These are phyloP conservation scores for Toxotes lorentzi DNA, from an alignment of 2,797 vertebrate species.

Conservation along the genomic window DNA sequence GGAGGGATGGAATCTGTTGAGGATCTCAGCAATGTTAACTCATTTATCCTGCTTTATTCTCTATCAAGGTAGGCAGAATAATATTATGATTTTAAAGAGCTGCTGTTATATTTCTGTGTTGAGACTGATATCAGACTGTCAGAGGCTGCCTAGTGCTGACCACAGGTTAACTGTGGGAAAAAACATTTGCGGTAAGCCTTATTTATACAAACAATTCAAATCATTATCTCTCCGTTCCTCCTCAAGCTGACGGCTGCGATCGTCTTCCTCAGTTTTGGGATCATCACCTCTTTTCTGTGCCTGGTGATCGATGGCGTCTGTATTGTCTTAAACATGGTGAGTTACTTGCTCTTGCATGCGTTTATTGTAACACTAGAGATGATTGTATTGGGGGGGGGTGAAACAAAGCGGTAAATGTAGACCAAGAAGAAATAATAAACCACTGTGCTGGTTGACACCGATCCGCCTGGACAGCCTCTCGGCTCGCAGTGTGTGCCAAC, in stretches of 20 bases:
- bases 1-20: background rate
- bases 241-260: slow-evolving; percentile 80
- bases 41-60: background rate
- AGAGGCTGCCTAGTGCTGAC: background rate
- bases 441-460: background rate
- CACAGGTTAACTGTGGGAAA: background rate
- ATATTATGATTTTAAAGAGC: slow-evolving; percentile 2
- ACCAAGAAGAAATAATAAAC: background rate
- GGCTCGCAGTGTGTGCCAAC: background rate
- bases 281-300: slow-evolving; percentile 79
- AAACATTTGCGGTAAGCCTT: background rate
- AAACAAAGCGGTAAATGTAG: slow-evolving; percentile 14
- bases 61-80: slow-evolving; percentile 4
- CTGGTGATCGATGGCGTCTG: slow-evolving; percentile 79
- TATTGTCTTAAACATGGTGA: slow-evolving; percentile 80
- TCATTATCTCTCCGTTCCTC: slow-evolving; percentile 21
- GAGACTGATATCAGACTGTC: background rate
- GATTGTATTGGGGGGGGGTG: background rate
- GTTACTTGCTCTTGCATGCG: slow-evolving; percentile 36
- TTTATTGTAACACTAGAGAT: background rate
- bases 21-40: background rate
- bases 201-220: background rate
- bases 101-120: background rate
- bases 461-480: slow-evolving; percentile 14
- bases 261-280: slow-evolving; percentile 82